These are phyloP conservation scores for Amblyornis subalaris DNA, from an alignment of 2,113 vertebrate species.

Conservation along the genomic window DNA sequence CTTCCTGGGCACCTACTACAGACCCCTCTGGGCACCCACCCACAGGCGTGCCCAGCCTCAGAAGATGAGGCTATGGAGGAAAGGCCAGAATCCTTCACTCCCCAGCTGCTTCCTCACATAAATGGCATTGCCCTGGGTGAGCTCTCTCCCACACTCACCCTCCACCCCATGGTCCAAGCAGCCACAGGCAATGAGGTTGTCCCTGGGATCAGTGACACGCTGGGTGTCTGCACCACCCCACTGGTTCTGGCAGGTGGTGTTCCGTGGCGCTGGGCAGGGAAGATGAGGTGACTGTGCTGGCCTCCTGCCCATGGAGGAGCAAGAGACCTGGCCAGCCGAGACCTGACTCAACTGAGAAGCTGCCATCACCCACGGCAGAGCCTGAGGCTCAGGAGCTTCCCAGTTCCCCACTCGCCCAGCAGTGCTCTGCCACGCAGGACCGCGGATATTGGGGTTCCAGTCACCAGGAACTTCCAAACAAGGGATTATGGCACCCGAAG, in stretches of 20 bases:
- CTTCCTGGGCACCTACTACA: too few relatives aligned
- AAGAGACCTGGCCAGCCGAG: neutral
- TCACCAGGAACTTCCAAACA: neutral
- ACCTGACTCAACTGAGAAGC: neutral
- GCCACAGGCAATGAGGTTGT: slow-evolving; percentile 88
- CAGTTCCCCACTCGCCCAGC: too few relatives aligned
- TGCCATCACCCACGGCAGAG: rapidly evolving
- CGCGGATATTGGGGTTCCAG: neutral
- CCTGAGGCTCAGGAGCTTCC: neutral
- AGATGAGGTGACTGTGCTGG: neutral
- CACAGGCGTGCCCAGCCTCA: too few relatives aligned
- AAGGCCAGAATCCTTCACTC: too few relatives aligned
- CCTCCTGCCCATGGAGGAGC: neutral
- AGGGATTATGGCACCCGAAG: neutral
- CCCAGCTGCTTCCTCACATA: slow-evolving; percentile 65
- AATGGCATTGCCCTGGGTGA: slow-evolving; percentile 88
- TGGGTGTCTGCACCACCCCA: slow-evolving; percentile 90
- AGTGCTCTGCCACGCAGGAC: neutral
- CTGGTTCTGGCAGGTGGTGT: slow-evolving; percentile 88
- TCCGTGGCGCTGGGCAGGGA: slow-evolving; percentile 69
- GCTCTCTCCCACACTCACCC: slow-evolving; percentile 83
- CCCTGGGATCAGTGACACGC: slow-evolving; percentile 83
- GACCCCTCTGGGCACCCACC: too few relatives aligned
- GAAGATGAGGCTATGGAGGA: too few relatives aligned
- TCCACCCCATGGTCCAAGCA: slow-evolving; percentile 88